Base-by-base conservation (phyloP, 1,140 invertebrate species). In the Ridgeia piscesae region DNA sequence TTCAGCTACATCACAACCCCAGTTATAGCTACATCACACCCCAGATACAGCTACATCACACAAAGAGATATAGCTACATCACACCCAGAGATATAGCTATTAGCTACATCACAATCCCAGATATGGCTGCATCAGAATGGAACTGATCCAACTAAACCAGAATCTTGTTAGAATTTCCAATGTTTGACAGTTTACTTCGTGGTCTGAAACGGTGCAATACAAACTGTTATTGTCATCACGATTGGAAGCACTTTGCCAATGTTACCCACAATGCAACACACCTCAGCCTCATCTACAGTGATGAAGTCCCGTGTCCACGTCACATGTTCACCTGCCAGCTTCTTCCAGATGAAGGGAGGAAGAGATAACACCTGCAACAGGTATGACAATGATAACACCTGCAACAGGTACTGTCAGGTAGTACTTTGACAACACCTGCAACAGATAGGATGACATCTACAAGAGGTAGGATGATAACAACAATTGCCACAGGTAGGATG, bases 301-400 rank as follows among this genome's bases (percentile, higher is more conserved):
- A 93, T 91, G 93, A 94, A 96, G 93, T 96, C 95, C 88, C 94
- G 93, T 27, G 92, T 91, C 96, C 96, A 96, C 0, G 93, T 93
- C 1, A 95, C 94, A 89, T 94, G 94, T 89, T 96, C 95, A 34
- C 95, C 95, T 34, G 94, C 94, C 34, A 96, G 90, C 93, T 95
- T 95, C 93, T 96, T 96, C 96, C 96, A 96, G 14, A 96, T 94
- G 93, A 95, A 96, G 8, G 94, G 92, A 31, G 96, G 94, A 35
- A 96, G 94, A 27, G 95, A 94, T 31, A 96, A 91, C 27, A 95
- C 94, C 95, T 95, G 92, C 31, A 92, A 92, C 93, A 42, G n/a
- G 42, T 91, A 92, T n/a, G 14, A 34, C 34, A 34, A n/a, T 34
- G 34, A 42, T n/a, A 42, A 42, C 42, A 42, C 42, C 42, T 42